A percentile compares a stretch with the other conserved stretches of the same genome.
phyloP scores from a whole-genome alignment of 2,113 vertebrate genomes.

The Grammomys dolichurus region DNA sequence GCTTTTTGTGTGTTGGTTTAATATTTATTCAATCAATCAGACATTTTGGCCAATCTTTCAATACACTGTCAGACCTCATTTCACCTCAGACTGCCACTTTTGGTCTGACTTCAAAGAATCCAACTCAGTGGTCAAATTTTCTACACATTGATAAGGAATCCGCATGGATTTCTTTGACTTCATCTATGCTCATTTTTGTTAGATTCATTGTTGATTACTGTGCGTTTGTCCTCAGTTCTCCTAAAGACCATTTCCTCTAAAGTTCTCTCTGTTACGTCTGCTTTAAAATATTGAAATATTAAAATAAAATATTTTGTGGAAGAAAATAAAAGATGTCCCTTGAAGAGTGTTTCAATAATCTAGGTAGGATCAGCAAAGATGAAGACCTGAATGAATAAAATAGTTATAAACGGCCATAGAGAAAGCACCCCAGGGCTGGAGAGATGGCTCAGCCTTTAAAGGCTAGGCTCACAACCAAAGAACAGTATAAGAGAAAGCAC shows the following conservation, averaged over 20 bases:
- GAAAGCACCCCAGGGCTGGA: not conserved
- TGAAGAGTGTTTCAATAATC: slow-evolving; percentile 63
- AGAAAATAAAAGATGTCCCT: not conserved
- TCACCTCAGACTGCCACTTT: not conserved
- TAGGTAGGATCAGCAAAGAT: slow-evolving; percentile 58
- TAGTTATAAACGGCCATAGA: slow-evolving; percentile 49
- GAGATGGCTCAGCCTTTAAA: too few species aligned
- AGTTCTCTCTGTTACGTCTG: not conserved
- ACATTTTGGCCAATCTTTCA: not conserved
- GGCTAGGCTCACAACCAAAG: too few species aligned
- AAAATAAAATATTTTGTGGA: not conserved
- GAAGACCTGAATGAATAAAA: slow-evolving; percentile 51
- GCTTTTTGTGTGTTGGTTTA: not conserved
- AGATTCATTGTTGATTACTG: not conserved
- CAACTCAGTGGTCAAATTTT: not conserved
- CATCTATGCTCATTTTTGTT: not conserved
- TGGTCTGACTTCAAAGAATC: not conserved
- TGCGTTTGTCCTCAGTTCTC: not conserved
- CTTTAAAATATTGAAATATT: not conserved
- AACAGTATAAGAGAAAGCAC: too few species aligned
- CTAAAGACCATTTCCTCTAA: not conserved
- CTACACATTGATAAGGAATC: not conserved
- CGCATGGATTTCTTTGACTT: not conserved
- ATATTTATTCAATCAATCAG: not conserved
- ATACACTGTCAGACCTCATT: not conserved